These are phyloP conservation scores for Zosterops hypoxanthus DNA, from an alignment of 2,113 vertebrate species.

Conservation along the genomic window DNA sequence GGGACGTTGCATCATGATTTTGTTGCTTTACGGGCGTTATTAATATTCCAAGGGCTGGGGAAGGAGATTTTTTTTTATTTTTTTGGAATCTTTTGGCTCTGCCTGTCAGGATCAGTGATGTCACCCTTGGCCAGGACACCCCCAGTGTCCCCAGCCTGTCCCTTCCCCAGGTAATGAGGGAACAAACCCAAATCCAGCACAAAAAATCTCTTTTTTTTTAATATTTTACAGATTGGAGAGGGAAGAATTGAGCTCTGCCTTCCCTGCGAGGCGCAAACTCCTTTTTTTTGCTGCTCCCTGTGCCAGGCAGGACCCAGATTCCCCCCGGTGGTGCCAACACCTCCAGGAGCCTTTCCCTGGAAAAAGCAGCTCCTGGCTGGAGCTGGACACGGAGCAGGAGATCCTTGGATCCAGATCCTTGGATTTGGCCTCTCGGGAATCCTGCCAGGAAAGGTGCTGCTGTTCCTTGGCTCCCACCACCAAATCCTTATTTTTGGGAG, in stretches of 20 bases:
- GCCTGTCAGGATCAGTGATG: slow-evolving; percentile 18
- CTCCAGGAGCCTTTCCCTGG: background rate
- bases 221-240: too few species aligned
- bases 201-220: slow-evolving; percentile 38
- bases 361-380: too few species aligned
- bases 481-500: background rate
- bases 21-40: background rate
- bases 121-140: slow-evolving; percentile 26
- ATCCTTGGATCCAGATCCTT: too few species aligned
- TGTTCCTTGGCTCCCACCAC: fast-evolving
- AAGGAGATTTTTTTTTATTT: background rate
- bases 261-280: background rate
- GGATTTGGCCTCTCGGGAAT: background rate
- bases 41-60: background rate
- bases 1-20: slow-evolving; percentile 26
- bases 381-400: too few species aligned
- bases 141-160: background rate
- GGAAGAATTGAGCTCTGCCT: background rate
- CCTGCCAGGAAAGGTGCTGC: background rate
- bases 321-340: background rate
- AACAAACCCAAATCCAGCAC: slow-evolving; percentile 13
- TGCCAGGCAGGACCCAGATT: background rate
- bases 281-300: background rate
- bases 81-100: slow-evolving; percentile 1
- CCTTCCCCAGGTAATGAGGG: background rate